Conservation (phyloP, 1,140 invertebrate genomes). For the Drosophila pruinosa region DNA sequence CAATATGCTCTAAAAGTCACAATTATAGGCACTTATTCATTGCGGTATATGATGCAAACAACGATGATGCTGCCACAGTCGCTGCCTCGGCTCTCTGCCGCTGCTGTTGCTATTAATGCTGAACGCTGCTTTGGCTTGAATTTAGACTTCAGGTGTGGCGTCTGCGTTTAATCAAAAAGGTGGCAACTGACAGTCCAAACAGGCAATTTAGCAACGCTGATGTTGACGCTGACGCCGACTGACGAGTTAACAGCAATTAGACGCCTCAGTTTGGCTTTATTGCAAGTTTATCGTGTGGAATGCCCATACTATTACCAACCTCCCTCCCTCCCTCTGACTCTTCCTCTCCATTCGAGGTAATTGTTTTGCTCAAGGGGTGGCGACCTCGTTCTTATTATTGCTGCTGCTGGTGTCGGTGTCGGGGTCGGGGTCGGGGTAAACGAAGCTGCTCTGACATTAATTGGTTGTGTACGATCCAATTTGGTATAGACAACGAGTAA, state of each 20-base stretch:
- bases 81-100: not conserved
- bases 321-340: not conserved
- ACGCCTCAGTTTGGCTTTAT: constrained; percentile 72
- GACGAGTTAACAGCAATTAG: constrained; percentile 77
- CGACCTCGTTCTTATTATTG: constrained; percentile 3
- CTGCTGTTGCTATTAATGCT: not conserved
- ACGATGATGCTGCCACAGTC: constrained; percentile 27
- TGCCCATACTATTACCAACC: constrained; percentile 28
- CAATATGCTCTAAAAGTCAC: constrained; percentile 60
- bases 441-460: constrained; percentile 70
- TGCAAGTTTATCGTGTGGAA: constrained; percentile 76
- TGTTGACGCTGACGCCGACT: constrained; percentile 23
- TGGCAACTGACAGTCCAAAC: not conserved
- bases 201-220: constrained; percentile 14
- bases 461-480: constrained; percentile 76
- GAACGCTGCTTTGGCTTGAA: not conserved
- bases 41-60: constrained; percentile 76
- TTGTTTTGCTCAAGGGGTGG: constrained; percentile 53
- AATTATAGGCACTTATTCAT: constrained; percentile 80
- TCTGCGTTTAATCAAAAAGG: constrained; percentile 59
- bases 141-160: constrained; percentile 22
- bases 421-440: not conserved
- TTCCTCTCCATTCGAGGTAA: constrained; percentile 31
- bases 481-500: constrained; percentile 57
- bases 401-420: not conserved